These are phyloP conservation scores for Drosophila insularis DNA, from an alignment of 1,140 invertebrate genomes.

Conservation along the genomic window DNA sequence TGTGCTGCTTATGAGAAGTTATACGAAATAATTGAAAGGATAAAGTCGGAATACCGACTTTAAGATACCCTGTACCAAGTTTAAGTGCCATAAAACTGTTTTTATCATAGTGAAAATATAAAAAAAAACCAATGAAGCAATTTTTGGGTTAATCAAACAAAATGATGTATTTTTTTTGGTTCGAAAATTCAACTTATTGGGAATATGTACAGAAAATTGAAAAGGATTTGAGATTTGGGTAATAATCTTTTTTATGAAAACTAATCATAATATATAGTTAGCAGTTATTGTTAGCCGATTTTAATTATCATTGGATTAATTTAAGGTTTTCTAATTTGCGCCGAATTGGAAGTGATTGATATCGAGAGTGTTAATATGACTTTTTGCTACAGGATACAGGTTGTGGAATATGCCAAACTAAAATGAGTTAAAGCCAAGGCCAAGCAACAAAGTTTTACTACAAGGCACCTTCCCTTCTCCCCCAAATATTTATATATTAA, in stretches of 20 bases:
- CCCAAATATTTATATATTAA: constrained; percentile 13
- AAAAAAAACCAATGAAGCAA: no score
- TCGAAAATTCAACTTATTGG: not conserved
- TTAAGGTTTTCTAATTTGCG: no score
- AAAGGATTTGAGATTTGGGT: not conserved
- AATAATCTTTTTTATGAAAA: no score
- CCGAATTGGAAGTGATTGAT: no score
- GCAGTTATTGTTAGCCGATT: no score
- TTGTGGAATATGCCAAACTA: constrained; percentile 7
- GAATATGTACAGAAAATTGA: no score
- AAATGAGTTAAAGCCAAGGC: constrained; percentile 40
- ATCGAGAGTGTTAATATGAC: not conserved
- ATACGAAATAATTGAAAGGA: constrained; percentile 23
- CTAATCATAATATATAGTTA: no score
- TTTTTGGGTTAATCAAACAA: no score
- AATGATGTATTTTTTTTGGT: no score
- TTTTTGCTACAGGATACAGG: not conserved
- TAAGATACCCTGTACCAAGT: not conserved
- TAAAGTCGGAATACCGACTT: constrained; percentile 19
- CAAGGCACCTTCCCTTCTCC: constrained; percentile 41
- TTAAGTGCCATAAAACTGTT: not conserved
- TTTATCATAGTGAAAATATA: no score
- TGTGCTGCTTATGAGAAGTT: constrained; percentile 53
- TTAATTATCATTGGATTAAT: no score
- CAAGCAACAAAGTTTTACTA: constrained; percentile 42